Base-by-base conservation (phyloP, 2,797 vertebrate species). In the Chaetodon trifasciatus region DNA sequence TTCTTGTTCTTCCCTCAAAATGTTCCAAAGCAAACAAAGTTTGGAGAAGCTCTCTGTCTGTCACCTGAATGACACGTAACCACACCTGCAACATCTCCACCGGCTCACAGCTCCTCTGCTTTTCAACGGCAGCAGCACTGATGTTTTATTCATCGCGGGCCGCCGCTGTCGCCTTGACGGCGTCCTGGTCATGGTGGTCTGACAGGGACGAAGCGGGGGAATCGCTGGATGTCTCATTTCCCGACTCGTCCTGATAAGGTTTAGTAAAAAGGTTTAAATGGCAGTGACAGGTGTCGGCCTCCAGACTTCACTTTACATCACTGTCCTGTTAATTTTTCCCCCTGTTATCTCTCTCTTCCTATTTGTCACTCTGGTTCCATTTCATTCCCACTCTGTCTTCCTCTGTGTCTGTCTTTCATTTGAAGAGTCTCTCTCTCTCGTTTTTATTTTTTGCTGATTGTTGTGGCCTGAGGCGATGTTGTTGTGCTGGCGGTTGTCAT, bases 301-400 rank as follows among this genome's bases (percentile, higher is more conserved):
- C 86, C 87, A 81, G 84, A 83, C 91, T 92, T 93, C 92, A 89
- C 93, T 93, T 92, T 86, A 85, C 83, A 92, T 92, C 87, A 89
- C 80, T 87, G 72, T 75, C 40, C 85, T 85, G 85, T 87, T 92
- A 89, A 91, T 90, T 90, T 77, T 79, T 56, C 0, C 1, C 39
- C 76, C 80, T 24, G 78, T 91, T 91, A 85, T 91, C 88, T 62
- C 79, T 73, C 66, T 85, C 65, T 19, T 75, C 72, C 81, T 82
- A 79, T 86, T 86, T 86, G 82, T 83, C 69, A 66, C 81, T 69
- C 21, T 23, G 71, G 76, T 74, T 91, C 81, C 50, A 66, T 87
- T 89, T 83, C 85, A 49, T 70, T 82, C 79, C 62, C 1, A 8
- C 63, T 63, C 74, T 40, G 49, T 82, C 74, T 62, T 81, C 70